phyloP scores from a whole-genome alignment of 2,797 vertebrate genomes.

The Sebastes variabilis region DNA sequence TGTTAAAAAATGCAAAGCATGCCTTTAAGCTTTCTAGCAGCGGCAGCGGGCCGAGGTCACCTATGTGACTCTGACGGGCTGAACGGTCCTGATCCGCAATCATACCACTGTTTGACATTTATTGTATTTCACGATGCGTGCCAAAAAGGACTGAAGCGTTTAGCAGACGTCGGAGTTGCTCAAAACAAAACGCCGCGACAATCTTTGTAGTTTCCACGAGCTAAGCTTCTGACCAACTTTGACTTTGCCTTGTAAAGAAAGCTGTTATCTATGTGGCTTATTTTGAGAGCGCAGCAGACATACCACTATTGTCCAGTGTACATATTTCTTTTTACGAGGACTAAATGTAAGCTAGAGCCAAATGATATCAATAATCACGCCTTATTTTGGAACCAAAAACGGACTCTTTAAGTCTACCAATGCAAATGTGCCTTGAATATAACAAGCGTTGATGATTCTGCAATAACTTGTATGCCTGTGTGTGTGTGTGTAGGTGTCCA shows the following conservation, averaged over 20 bases:
- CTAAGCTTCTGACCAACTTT: slow-evolving; percentile 24
- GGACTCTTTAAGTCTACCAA: not conserved
- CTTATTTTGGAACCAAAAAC: slow-evolving; percentile 17
- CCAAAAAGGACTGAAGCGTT: slow-evolving; percentile 53
- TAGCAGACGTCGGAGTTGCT: slow-evolving; percentile 40
- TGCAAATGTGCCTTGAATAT: slow-evolving; percentile 35
- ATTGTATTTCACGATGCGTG: slow-evolving; percentile 46
- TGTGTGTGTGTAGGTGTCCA: slow-evolving; percentile 22
- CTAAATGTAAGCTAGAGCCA: slow-evolving; percentile 43
- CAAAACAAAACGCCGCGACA: slow-evolving; percentile 44
- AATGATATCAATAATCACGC: slow-evolving; percentile 39
- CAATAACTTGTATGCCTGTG: slow-evolving; percentile 2
- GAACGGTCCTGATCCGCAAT: slow-evolving; percentile 34
- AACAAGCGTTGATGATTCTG: slow-evolving; percentile 11
- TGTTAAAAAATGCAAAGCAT: slow-evolving; percentile 50
- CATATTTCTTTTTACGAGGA: slow-evolving; percentile 40
- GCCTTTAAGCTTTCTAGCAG: slow-evolving; percentile 52
- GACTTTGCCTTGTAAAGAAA: slow-evolving; percentile 43
- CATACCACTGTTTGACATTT: slow-evolving; percentile 58
- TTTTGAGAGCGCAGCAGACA: slow-evolving; percentile 21
- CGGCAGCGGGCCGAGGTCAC: slow-evolving; percentile 41
- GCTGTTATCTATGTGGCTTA: slow-evolving; percentile 15
- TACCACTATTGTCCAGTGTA: slow-evolving; percentile 40
- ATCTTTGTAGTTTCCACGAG: slow-evolving; percentile 24
- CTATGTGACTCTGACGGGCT: slow-evolving; percentile 35